Conservation (phyloP, 2,113 vertebrate species). For the Ifrita kowaldi region DNA sequence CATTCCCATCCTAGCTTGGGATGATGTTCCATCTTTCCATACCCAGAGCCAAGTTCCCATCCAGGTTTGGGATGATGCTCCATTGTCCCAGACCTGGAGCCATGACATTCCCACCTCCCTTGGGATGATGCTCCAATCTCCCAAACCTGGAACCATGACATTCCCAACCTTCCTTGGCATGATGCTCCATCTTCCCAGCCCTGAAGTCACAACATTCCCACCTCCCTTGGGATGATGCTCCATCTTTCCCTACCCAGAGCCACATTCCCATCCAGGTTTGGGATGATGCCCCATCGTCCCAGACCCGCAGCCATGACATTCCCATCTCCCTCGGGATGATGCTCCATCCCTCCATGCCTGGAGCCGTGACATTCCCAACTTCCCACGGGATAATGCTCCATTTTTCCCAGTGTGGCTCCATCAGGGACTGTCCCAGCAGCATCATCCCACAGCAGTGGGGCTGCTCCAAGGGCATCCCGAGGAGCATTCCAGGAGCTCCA, state of each 20-base stretch:
- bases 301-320: rapidly evolving
- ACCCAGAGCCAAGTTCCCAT: too few relatives aligned
- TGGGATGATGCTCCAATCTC: background rate
- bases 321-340: background rate
- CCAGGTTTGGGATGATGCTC: too few relatives aligned
- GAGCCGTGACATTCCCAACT: background rate
- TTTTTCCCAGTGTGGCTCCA: rapidly evolving
- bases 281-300: background rate
- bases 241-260: rapidly evolving
- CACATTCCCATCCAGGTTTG: background rate
- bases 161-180: background rate
- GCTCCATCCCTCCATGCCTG: rapidly evolving
- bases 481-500: background rate
- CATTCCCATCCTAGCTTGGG: too few relatives aligned
- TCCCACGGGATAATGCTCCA: background rate
- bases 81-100: too few relatives aligned
- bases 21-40: too few relatives aligned
- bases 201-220: background rate
- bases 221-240: background rate
- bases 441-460: background rate
- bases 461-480: rapidly evolving
- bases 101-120: too few relatives aligned
- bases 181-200: background rate
- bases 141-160: rapidly evolving
- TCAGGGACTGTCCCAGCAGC: background rate